Conservation (phyloP, 2,797 vertebrate genomes). For the Triplophysa yarkandensis region DNA sequence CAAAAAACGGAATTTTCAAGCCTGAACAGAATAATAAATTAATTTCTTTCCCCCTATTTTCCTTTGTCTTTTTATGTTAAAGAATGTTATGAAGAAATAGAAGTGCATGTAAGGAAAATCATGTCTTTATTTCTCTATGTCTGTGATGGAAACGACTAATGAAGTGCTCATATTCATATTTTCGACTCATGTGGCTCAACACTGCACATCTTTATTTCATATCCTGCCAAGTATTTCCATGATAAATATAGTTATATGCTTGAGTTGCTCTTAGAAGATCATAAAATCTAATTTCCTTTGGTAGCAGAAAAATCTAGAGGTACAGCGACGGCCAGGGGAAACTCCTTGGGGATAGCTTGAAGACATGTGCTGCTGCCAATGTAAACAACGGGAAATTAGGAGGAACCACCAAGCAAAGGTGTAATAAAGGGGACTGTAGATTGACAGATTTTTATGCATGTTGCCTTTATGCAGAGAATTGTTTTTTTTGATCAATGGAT, state of each 20-base stretch:
- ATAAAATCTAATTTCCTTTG: conserved; percentile 70
- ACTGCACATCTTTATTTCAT: conserved; percentile 40
- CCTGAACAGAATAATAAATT: conserved; percentile 16
- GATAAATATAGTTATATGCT: conserved; percentile 60
- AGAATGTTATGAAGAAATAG: conserved; percentile 14
- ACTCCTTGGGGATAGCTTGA: conserved; percentile 48
- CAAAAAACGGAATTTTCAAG: neutral
- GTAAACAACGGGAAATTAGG: conserved; percentile 53
- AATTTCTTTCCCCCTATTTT: neutral
- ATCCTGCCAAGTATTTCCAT: conserved; percentile 60
- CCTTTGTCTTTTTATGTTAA: neutral
- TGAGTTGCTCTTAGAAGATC: conserved; percentile 53
- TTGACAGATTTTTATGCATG: conserved; percentile 2
- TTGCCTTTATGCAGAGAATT: neutral
- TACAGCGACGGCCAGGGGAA: conserved; percentile 52
- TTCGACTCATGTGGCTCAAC: neutral
- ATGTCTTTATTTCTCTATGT: conserved; percentile 15
- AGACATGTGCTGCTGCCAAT: conserved; percentile 47
- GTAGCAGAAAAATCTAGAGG: conserved; percentile 62
- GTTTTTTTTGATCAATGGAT: neutral
- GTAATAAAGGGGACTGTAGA: conserved; percentile 25
- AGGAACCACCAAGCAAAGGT: conserved; percentile 42
- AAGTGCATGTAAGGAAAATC: conserved; percentile 8
- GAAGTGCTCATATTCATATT: conserved; percentile 2
- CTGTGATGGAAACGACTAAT: neutral